These are phyloP conservation scores for Colostygia pectinataria DNA, from an alignment of 2,888 invertebrate genomes.

Conservation along the genomic window DNA sequence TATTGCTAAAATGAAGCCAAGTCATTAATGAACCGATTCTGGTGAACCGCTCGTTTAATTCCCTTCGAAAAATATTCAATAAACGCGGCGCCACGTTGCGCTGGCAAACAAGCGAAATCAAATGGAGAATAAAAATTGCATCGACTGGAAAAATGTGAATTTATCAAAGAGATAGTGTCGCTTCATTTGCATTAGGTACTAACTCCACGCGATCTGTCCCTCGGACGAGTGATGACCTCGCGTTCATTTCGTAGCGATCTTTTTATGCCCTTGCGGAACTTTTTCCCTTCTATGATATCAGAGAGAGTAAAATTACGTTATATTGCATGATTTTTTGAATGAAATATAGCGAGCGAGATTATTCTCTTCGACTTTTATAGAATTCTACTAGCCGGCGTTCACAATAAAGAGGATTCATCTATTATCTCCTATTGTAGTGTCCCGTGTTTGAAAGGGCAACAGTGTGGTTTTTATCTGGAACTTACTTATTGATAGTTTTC, in stretches of 20 bases:
- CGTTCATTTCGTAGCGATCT: conserved; percentile 31
- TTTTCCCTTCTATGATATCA: conserved; percentile 14
- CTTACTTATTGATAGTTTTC: conserved; percentile 32
- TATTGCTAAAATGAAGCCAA: conserved; percentile 78
- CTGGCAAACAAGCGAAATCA: conserved; percentile 55
- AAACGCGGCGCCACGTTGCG: conserved; percentile 59
- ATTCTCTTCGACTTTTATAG: conserved; percentile 53
- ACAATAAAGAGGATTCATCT: conserved; percentile 59
- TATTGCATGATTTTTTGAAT: conserved; percentile 30
- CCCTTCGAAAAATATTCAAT: conserved; percentile 76
- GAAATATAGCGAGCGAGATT: conserved; percentile 41
- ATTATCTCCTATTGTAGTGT: conserved; percentile 58
- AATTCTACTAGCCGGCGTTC: conserved; percentile 51
- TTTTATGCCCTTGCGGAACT: conserved; percentile 26
- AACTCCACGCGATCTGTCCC: conserved; percentile 29
- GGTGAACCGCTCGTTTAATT: conserved; percentile 70
- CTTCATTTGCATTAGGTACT: conserved; percentile 27
- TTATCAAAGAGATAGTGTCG: conserved; percentile 35
- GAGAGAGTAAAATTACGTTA: conserved; percentile 1
- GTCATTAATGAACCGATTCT: conserved; percentile 70
- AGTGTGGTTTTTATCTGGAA: conserved; percentile 43
- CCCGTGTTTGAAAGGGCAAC: conserved; percentile 37
- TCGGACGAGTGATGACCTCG: conserved; percentile 31
- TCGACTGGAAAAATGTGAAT: conserved; percentile 45
- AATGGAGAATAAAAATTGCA: conserved; percentile 59